Conservation (phyloP, 92 coral and sea anemone species). For the Zoanthus sansibaricus region DNA sequence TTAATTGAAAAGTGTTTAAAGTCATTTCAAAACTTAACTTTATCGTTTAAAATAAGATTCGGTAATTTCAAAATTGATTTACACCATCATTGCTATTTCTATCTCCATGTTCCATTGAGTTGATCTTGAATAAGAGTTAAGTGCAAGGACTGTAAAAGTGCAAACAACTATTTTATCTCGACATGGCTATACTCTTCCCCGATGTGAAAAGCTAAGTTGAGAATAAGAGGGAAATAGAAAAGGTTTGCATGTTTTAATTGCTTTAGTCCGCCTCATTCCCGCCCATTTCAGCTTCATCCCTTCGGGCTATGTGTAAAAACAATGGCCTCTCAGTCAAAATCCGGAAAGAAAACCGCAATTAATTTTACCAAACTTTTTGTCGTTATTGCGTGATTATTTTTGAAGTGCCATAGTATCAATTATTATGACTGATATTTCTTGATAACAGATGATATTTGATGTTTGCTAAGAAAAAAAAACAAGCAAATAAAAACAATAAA, state of each 20-base stretch:
- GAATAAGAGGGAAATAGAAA: no score
- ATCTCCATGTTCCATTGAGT: no score
- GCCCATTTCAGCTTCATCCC: neutral
- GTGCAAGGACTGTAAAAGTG: no score
- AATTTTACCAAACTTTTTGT: neutral
- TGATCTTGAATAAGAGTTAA: no score
- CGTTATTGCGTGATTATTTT: neutral
- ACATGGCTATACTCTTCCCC: no score
- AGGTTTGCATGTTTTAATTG: neutral
- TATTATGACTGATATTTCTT: neutral
- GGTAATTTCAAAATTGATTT: no score
- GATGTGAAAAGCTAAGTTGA: no score
- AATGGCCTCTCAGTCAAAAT: neutral
- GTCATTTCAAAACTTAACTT: no score
- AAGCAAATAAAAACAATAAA: neutral
- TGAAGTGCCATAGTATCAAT: neutral
- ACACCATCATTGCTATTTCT: no score
- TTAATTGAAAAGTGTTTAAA: no score
- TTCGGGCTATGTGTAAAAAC: neutral
- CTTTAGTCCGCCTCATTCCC: neutral
- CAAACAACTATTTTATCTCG: no score
- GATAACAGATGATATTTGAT: neutral
- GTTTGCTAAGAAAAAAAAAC: neutral
- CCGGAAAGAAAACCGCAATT: neutral
- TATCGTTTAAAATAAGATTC: no score